Evolutionary conservation across 2,113 vertebrate species (phyloP).

Genomic region (Ciconia stormi): DNA sequence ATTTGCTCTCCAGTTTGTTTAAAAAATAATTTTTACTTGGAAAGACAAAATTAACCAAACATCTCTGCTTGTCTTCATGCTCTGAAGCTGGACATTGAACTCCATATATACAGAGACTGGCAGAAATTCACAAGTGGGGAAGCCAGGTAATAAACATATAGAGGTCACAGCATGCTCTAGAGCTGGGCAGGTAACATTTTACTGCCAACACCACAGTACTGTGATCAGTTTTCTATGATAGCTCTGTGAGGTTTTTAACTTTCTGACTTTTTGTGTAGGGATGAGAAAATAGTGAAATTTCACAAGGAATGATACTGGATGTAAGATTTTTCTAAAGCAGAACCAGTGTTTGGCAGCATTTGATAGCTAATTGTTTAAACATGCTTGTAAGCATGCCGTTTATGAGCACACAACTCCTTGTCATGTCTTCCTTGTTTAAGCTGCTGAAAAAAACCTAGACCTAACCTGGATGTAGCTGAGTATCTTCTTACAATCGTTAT

Average conservation of each 20-base stretch:
- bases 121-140: not conserved
- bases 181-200: not conserved
- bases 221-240: not conserved
- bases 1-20: not conserved
- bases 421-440: not conserved
- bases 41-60: not conserved
- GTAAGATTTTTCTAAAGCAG: not conserved
- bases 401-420: fast-evolving
- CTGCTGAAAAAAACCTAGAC: not conserved
- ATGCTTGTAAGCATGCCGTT: not conserved
- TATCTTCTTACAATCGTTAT: not conserved
- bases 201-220: no score
- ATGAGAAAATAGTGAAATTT: not conserved
- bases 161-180: not conserved
- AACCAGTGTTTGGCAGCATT: not conserved
- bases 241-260: not conserved
- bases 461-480: not conserved
- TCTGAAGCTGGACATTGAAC: not conserved
- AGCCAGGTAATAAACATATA: not conserved
- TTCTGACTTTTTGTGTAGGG: not conserved
- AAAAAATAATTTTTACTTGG: not conserved
- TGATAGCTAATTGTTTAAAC: not conserved
- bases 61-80: not conserved
- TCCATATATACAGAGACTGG: not conserved
- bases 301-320: not conserved